phyloP scores from a whole-genome alignment of 2,797 vertebrate species.

The Balearica regulorum region DNA sequence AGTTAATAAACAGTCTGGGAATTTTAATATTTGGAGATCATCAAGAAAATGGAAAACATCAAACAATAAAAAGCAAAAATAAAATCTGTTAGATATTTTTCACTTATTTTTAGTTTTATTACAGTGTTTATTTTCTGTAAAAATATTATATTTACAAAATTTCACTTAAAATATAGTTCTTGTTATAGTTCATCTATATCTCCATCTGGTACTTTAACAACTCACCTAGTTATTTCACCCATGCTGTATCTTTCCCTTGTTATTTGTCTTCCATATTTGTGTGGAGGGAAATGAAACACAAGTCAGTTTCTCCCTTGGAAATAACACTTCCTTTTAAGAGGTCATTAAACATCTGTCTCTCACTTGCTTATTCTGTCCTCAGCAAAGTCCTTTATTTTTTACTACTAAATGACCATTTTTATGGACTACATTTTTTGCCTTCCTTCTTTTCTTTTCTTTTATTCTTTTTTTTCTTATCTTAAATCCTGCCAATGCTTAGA shows the following conservation, averaged over 20 bases:
- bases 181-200: background rate
- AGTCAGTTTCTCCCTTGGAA: background rate
- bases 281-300: background rate
- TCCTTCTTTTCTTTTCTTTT: background rate
- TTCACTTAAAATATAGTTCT: background rate
- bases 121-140: background rate
- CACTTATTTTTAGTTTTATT: background rate
- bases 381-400: conserved; percentile 55
- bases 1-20: background rate
- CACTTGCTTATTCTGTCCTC: conserved; percentile 45
- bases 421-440: background rate
- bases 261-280: background rate
- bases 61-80: background rate
- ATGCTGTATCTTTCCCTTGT: accelerated
- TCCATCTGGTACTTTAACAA: background rate
- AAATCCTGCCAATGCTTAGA: background rate
- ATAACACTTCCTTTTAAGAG: conserved; percentile 24
- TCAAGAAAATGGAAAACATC: background rate
- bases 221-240: background rate
- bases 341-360: conserved; percentile 14
- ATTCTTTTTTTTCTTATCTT: background rate
- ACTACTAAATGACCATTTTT: conserved; percentile 58
- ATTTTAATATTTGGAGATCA: background rate
- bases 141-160: background rate
- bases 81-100: accelerated